Evolutionary conservation across 2,113 vertebrate species (phyloP), one percentile per base, ranked within the genome.

Genomic region (Piprites chloris): DNA sequence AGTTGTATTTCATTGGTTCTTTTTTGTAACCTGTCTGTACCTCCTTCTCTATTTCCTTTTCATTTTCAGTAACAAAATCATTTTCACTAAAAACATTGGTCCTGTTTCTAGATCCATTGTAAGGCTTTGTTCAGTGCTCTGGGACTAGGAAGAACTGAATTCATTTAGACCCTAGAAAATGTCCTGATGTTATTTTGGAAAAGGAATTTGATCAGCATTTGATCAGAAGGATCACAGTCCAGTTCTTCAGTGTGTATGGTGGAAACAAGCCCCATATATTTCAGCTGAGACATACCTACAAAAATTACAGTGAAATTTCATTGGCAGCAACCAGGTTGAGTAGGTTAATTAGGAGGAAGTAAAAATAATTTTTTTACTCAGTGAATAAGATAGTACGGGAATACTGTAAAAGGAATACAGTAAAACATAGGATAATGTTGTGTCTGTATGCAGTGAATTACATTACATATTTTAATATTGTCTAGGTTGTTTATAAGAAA

Each of bases 261-360:
- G 35, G 44, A 69, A 86, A 49, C 7, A 62, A 76, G 13, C 9
- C 5, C n/a, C 12, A 12, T 23, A n/a, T 14, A 26, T 9, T 71
- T 59, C 52, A 65, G 20, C 28, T 59, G 79, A 74, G 14, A 71
- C 50, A 84, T 35, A 71, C 65, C 50, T 83, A 84, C 62, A 91
- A 65, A 96, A 88, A 90, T 58, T 87, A 68, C 58, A 85, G 26
- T 58, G 19, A 88, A 72, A 89, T 85, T 76, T 75, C 62, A 80
- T 9, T 95, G 74, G 42, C 33, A 90, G 77, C 67, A 90, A 13
- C 35, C 26, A 97, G 72, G 59, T 94, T 33, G n/a, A 93, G 75
- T 33, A 96, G 47, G 75, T 85, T 96, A 94, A 94, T 84, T 88
- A 95, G 52, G 89, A 92, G 52, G 59, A 92, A 94, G 87, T 62